phyloP scores from a whole-genome alignment of 2,888 invertebrate genomes.

The Ecliptopera silaceata region DNA sequence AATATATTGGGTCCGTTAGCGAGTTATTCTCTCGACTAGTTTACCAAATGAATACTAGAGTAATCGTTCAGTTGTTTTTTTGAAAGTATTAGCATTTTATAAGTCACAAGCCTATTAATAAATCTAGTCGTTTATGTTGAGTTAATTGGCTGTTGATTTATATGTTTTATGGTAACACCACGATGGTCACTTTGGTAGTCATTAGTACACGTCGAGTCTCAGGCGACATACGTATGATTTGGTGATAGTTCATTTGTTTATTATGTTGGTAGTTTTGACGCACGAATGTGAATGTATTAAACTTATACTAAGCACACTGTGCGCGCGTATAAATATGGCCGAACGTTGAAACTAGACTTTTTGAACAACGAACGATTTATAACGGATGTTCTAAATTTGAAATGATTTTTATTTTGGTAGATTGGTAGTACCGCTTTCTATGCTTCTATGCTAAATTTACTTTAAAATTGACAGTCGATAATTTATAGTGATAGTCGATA shows the following conservation, averaged over 20 bases:
- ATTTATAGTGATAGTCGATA: no score
- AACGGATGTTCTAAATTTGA: no score
- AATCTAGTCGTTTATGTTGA: slow-evolving; percentile 37
- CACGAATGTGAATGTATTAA: no score
- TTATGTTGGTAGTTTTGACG: slow-evolving; percentile 17
- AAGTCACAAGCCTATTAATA: slow-evolving; percentile 32
- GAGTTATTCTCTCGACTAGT: slow-evolving; percentile 11
- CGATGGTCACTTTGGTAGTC: slow-evolving; percentile 29
- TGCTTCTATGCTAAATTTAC: no score
- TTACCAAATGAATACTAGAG: background rate
- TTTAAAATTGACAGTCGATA: no score
- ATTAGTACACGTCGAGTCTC: slow-evolving; percentile 23
- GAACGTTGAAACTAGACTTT: no score
- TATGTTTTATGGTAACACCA: slow-evolving; percentile 35
- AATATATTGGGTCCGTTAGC: slow-evolving; percentile 21
- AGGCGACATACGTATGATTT: slow-evolving; percentile 1
- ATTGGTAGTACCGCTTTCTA: no score
- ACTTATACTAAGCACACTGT: no score
- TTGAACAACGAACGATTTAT: no score
- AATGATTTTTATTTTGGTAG: background rate
- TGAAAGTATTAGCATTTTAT: slow-evolving; percentile 22
- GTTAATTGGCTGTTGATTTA: slow-evolving; percentile 41
- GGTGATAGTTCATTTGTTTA: slow-evolving; percentile 15
- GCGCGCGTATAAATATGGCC: no score
- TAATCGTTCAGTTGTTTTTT: slow-evolving; percentile 2